phyloP scores from a whole-genome alignment of 2,888 invertebrate genomes.

The Eueremaeus valkanovi region DNA sequence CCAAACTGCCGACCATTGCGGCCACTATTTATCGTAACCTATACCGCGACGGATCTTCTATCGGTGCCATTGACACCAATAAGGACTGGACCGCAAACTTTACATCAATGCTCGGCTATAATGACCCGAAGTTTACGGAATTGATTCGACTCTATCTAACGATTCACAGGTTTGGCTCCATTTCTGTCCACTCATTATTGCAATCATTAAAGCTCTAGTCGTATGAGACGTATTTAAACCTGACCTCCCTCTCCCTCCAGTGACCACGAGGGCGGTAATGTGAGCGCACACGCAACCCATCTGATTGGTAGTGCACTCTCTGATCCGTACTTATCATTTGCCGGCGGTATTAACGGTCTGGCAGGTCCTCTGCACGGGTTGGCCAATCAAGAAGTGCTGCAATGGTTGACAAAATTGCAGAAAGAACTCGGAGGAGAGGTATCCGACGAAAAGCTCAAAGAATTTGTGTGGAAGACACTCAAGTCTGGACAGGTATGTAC shows the following conservation, averaged over 20 bases:
- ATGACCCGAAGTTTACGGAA: slow-evolving; percentile 73
- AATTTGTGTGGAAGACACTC: slow-evolving; percentile 92
- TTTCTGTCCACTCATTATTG: not conserved
- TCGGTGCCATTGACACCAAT: slow-evolving; percentile 79
- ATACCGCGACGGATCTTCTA: slow-evolving; percentile 75
- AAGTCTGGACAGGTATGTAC: slow-evolving; percentile 72
- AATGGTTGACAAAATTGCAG: slow-evolving; percentile 88
- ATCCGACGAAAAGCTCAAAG: slow-evolving; percentile 84
- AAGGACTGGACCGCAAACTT: slow-evolving; percentile 94
- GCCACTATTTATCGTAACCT: slow-evolving; percentile 90
- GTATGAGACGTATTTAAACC: too few species aligned
- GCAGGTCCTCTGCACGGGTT: slow-evolving; percentile 94
- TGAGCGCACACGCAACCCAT: slow-evolving; percentile 90
- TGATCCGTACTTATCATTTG: slow-evolving; percentile 87
- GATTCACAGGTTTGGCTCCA: slow-evolving; percentile 69
- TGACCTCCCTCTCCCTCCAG: slow-evolving; percentile 58
- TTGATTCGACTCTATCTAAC: slow-evolving; percentile 88
- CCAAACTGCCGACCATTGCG: slow-evolving; percentile 87
- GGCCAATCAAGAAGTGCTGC: slow-evolving; percentile 87
- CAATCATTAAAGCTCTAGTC: too few species aligned
- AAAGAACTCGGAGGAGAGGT: slow-evolving; percentile 75
- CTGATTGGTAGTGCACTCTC: slow-evolving; percentile 89
- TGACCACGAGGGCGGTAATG: slow-evolving; percentile 95
- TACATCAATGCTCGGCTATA: slow-evolving; percentile 81
- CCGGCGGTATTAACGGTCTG: slow-evolving; percentile 87